phyloP scores from a whole-genome alignment of 2,888 invertebrate genomes.

The Bellardia pandia region DNA sequence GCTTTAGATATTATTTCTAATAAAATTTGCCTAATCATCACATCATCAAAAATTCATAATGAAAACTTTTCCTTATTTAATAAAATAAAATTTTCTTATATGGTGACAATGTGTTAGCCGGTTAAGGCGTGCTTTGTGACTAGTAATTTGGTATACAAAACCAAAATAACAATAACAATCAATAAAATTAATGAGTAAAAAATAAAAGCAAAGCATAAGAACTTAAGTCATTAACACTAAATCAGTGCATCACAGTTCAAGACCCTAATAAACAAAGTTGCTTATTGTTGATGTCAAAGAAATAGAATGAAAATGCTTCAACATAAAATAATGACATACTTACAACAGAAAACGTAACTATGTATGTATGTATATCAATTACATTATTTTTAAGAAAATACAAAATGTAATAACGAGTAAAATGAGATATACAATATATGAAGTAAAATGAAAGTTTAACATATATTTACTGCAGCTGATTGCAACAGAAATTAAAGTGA shows the following conservation, averaged over 20 bases:
- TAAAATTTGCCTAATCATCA: slow-evolving; percentile 51
- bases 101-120: slow-evolving; percentile 1
- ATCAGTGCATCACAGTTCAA: background rate
- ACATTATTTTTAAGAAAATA: slow-evolving; percentile 7
- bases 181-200: background rate
- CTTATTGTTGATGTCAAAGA: background rate
- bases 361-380: background rate
- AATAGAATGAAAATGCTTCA: background rate
- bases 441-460: slow-evolving; percentile 9
- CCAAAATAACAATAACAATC: background rate
- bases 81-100: slow-evolving; percentile 46
- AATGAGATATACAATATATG: background rate
- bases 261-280: background rate
- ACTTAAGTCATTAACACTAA: background rate
- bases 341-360: background rate
- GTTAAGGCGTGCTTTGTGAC: slow-evolving; percentile 29
- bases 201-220: slow-evolving; percentile 2
- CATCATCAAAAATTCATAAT: slow-evolving; percentile 39
- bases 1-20: slow-evolving; percentile 39
- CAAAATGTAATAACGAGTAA: background rate
- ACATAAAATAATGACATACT: slow-evolving; percentile 7
- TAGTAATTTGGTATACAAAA: background rate
- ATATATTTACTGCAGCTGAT: background rate
- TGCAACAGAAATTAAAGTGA: slow-evolving; percentile 42
- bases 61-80: slow-evolving; percentile 40